Evolutionary conservation across 2,113 vertebrate species (phyloP).

Genomic region (Gasterosteus nipponicus): DNA sequence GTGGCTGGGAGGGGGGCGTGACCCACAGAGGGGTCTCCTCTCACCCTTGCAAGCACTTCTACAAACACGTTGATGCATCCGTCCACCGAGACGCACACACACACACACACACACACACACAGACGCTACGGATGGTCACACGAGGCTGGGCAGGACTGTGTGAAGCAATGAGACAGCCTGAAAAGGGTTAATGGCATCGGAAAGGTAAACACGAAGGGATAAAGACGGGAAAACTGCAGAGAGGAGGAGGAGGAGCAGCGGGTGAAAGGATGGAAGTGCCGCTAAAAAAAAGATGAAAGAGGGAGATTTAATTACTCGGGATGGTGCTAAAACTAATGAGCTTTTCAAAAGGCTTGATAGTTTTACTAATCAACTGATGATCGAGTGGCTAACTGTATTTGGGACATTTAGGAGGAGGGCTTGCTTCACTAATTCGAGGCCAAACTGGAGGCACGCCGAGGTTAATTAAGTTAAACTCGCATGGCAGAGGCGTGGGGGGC

Average conservation of each 20-base stretch:
- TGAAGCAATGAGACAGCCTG: slow-evolving; percentile 63
- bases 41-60: slow-evolving; percentile 80
- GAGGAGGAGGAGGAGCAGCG: slow-evolving; percentile 31
- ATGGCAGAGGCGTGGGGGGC: slow-evolving; percentile 24
- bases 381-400: slow-evolving; percentile 76
- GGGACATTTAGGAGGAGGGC: slow-evolving; percentile 50
- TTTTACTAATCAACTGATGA: slow-evolving; percentile 78
- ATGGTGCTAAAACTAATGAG: slow-evolving; percentile 68
- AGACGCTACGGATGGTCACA: slow-evolving; percentile 59
- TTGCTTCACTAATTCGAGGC: slow-evolving; percentile 62
- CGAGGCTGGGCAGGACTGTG: slow-evolving; percentile 70
- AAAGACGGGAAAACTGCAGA: slow-evolving; percentile 60
- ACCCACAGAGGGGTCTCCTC: slow-evolving; percentile 76
- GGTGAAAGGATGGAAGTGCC: slow-evolving; percentile 58
- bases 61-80: slow-evolving; percentile 68
- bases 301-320: slow-evolving; percentile 71
- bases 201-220: slow-evolving; percentile 70
- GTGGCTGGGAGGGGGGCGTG: slow-evolving; percentile 64
- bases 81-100: slow-evolving; percentile 50
- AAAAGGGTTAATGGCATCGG: slow-evolving; percentile 73
- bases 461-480: slow-evolving; percentile 58
- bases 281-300: slow-evolving; percentile 68
- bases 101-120: slow-evolving; percentile 1
- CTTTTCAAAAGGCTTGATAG: slow-evolving; percentile 69
- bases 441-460: slow-evolving; percentile 52